These are phyloP conservation scores for Plemyria rubiginata DNA, from an alignment of 2,888 invertebrate species.

Conservation along the genomic window DNA sequence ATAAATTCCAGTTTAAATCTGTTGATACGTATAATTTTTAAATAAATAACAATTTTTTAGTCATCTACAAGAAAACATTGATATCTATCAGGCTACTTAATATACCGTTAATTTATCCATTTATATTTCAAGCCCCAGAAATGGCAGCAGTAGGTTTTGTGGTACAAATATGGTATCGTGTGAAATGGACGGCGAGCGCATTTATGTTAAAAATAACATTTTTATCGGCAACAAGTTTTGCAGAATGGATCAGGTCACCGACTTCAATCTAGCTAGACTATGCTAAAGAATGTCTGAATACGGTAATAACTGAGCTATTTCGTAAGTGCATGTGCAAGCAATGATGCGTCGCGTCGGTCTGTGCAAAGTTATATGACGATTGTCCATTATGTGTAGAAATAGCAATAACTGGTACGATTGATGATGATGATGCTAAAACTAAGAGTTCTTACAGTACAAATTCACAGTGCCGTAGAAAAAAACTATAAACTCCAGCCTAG, in stretches of 20 bases:
- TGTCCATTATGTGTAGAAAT: slow-evolving; percentile 17
- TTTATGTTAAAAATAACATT: slow-evolving; percentile 36
- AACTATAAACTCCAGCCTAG: background rate
- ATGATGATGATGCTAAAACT: no score
- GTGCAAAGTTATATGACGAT: slow-evolving; percentile 18
- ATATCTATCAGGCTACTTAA: slow-evolving; percentile 27
- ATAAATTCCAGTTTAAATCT: background rate
- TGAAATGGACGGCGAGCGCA: slow-evolving; percentile 31
- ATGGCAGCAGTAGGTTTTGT: slow-evolving; percentile 29
- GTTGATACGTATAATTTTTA: slow-evolving; percentile 3
- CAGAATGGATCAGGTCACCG: slow-evolving; percentile 33
- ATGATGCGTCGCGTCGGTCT: slow-evolving; percentile 19
- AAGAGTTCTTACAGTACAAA: background rate
- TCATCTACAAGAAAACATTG: slow-evolving; percentile 24
- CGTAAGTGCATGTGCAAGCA: slow-evolving; percentile 16
- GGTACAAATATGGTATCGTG: slow-evolving; percentile 29
- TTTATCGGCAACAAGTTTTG: slow-evolving; percentile 26
- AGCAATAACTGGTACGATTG: slow-evolving; percentile 5
- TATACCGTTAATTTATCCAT: slow-evolving; percentile 26
- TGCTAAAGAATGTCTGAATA: slow-evolving; percentile 15
- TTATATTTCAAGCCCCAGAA: slow-evolving; percentile 28
- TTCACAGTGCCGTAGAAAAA: background rate
- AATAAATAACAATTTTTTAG: slow-evolving; percentile 26
- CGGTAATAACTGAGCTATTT: slow-evolving; percentile 18
- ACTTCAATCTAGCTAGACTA: slow-evolving; percentile 31